Evolutionary conservation across 2,888 invertebrate genomes (phyloP).

Genomic region (Campopleginae sp.): DNA sequence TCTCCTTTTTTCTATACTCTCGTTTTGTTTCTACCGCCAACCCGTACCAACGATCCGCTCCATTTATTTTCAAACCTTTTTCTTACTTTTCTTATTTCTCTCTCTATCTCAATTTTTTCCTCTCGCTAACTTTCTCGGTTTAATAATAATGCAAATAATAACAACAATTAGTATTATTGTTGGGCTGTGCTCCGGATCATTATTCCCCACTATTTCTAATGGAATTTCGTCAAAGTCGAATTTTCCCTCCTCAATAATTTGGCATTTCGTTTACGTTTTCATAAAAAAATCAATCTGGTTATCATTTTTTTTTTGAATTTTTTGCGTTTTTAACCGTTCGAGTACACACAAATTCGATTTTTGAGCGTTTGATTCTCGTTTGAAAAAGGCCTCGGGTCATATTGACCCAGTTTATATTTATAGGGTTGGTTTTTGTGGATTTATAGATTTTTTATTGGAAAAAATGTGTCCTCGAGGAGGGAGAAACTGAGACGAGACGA

Average conservation of each 20-base stretch:
- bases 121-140: slow-evolving; percentile 2
- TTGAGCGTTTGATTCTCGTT: too few species aligned
- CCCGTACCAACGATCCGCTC: slow-evolving; percentile 63
- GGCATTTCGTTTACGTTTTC: not conserved
- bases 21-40: slow-evolving; percentile 31
- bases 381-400: too few species aligned
- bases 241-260: not conserved
- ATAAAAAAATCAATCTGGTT: too few species aligned
- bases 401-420: too few species aligned
- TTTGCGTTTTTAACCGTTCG: too few species aligned
- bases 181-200: too few species aligned
- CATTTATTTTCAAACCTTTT: slow-evolving; percentile 57
- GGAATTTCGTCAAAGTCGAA: not conserved
- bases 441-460: too few species aligned
- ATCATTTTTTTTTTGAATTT: too few species aligned
- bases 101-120: not conserved
- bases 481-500: not conserved
- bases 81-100: not conserved
- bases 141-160: not conserved
- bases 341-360: too few species aligned
- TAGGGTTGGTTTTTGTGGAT: too few species aligned
- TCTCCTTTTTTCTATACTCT: slow-evolving; percentile 24
- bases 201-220: not conserved
- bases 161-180: not conserved
- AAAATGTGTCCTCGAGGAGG: not conserved